Evolutionary conservation across 2,797 vertebrate genomes (phyloP).

Genomic region (Amblyraja radiata): DNA sequence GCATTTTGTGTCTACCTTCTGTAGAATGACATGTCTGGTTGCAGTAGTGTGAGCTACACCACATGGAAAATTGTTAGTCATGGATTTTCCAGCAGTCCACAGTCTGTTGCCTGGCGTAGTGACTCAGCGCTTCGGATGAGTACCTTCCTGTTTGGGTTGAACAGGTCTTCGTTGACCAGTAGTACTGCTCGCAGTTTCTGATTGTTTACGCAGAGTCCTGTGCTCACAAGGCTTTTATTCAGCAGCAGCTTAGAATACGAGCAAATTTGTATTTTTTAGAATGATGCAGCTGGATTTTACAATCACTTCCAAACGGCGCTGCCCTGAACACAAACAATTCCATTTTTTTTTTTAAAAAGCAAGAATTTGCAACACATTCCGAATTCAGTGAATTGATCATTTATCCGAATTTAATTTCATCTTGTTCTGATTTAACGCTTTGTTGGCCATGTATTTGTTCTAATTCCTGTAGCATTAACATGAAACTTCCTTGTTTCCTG

Average conservation of each 20-base stretch:
- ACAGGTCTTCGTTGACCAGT: conserved; percentile 12
- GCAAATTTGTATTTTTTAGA: background rate
- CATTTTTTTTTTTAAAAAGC: background rate
- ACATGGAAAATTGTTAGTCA: background rate
- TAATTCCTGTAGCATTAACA: background rate
- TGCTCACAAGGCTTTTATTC: conserved; percentile 27
- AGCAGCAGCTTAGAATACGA: conserved; percentile 15
- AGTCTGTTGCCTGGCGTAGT: conserved; percentile 15
- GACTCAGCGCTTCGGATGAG: background rate
- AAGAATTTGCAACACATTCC: background rate
- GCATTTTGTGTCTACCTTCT: background rate
- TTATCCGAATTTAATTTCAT: background rate
- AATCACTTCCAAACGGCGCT: conserved; percentile 33
- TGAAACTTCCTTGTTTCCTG: too few relatives aligned
- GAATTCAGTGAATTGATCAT: background rate
- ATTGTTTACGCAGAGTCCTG: conserved; percentile 16
- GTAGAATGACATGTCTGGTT: background rate
- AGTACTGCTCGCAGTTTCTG: background rate
- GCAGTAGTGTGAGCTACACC: conserved; percentile 3
- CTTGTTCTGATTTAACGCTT: background rate
- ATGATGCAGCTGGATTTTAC: background rate
- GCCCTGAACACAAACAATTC: background rate
- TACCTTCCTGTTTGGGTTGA: conserved; percentile 45
- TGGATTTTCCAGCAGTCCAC: background rate
- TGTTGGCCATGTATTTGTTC: background rate